These are phyloP conservation scores for Hirtodrosophila confusa DNA, from an alignment of 2,888 invertebrate species.

Conservation along the genomic window DNA sequence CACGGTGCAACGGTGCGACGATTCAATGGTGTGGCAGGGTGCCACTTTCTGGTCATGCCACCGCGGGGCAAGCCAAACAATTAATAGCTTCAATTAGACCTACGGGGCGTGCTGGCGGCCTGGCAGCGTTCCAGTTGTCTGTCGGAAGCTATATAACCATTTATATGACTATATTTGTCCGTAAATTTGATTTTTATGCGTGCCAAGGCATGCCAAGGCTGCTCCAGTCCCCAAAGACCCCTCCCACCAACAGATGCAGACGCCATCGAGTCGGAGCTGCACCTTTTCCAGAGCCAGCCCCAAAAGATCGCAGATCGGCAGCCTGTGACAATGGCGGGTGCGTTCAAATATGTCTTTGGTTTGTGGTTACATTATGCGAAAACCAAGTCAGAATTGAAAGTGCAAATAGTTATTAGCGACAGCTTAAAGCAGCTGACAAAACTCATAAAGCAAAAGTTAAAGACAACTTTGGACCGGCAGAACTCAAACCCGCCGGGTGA, in stretches of 20 bases:
- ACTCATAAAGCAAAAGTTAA: not conserved
- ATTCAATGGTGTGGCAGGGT: conserved; percentile 26
- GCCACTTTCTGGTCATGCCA: conserved; percentile 52
- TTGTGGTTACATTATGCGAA: conserved; percentile 24
- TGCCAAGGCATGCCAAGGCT: conserved; percentile 29
- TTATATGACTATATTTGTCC: conserved; percentile 77
- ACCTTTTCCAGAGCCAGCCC: conserved; percentile 49
- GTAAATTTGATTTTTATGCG: conserved; percentile 68
- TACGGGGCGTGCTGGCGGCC: conserved; percentile 59
- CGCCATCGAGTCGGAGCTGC: conserved; percentile 52
- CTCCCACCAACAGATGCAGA: conserved; percentile 1
- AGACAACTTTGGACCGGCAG: too few relatives aligned
- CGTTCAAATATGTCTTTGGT: conserved; percentile 47
- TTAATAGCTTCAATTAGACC: conserved; percentile 79
- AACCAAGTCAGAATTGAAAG: conserved; percentile 49
- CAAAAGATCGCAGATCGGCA: conserved; percentile 11
- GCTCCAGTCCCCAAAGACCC: not conserved
- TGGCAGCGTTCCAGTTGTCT: conserved; percentile 62
- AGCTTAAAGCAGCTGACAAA: conserved; percentile 50
- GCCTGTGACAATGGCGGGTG: conserved; percentile 57
- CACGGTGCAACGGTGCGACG: conserved; percentile 30
- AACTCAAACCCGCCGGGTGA: not conserved
- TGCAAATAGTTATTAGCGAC: conserved; percentile 49
- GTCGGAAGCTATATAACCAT: conserved; percentile 78
- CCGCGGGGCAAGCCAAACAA: conserved; percentile 67